phyloP scores from a whole-genome alignment of 2,888 invertebrate species.

The Neoascia interrupta region DNA sequence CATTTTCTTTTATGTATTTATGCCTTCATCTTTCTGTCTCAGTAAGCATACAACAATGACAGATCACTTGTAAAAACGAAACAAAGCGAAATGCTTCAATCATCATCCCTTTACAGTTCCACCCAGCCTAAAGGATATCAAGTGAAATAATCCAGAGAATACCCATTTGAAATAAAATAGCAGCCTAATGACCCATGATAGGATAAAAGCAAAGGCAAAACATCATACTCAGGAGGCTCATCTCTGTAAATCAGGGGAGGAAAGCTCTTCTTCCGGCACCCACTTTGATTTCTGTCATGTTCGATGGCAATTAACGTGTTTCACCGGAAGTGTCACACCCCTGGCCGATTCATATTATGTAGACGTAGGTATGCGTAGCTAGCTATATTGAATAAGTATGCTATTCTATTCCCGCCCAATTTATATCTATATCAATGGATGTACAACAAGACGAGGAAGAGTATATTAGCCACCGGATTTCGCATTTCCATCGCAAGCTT shows the following conservation, averaged over 20 bases:
- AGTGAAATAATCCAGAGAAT: slow-evolving; percentile 61
- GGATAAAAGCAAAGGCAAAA: slow-evolving; percentile 61
- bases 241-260: slow-evolving; percentile 41
- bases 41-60: slow-evolving; percentile 50
- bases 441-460: too few species aligned
- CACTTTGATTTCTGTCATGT: slow-evolving; percentile 65
- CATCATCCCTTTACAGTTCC: slow-evolving; percentile 39
- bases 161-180: slow-evolving; percentile 64
- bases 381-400: too few species aligned
- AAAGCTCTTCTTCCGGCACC: slow-evolving; percentile 55
- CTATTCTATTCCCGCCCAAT: slow-evolving; percentile 21
- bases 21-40: slow-evolving; percentile 50
- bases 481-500: slow-evolving; percentile 19
- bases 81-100: slow-evolving; percentile 50
- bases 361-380: too few species aligned
- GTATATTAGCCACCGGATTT: slow-evolving; percentile 36
- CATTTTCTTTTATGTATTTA: slow-evolving; percentile 42
- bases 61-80: slow-evolving; percentile 38
- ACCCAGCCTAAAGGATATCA: slow-evolving; percentile 28
- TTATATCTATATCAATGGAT: slow-evolving; percentile 9
- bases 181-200: slow-evolving; percentile 62
- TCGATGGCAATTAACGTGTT: slow-evolving; percentile 66
- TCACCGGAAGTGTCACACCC: slow-evolving; percentile 51
- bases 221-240: slow-evolving; percentile 31
- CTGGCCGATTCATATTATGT: neutral